Conservation (phyloP, 30 jellyfish, hydroid and myxozoan genomes). For the Cassiopea andromeda region DNA sequence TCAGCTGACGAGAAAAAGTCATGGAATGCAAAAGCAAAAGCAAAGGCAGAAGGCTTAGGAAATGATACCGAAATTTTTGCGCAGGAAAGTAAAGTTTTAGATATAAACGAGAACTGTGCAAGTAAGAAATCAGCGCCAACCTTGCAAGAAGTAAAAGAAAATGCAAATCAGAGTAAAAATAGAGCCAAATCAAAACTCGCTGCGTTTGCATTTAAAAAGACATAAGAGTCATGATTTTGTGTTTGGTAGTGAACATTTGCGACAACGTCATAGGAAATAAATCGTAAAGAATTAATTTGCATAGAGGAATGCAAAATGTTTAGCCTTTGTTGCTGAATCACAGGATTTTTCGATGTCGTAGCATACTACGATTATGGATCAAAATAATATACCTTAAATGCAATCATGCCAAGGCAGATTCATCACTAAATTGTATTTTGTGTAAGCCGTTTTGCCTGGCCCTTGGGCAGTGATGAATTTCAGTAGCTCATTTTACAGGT, state of each 20-base stretch:
- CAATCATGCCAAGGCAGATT: too few species aligned
- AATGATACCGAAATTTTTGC: neutral
- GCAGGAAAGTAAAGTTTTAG: neutral
- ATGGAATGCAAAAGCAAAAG: constrained; percentile 89
- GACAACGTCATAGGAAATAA: too few species aligned
- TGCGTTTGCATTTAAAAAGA: constrained; percentile 66
- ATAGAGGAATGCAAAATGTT: too few species aligned
- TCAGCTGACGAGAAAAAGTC: constrained; percentile 73
- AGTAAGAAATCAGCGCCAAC: neutral
- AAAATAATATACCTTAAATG: too few species aligned
- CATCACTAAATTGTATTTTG: too few species aligned
- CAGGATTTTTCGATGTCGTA: too few species aligned
- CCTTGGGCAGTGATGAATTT: too few species aligned
- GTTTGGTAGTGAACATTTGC: neutral
- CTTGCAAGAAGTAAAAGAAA: constrained; percentile 15
- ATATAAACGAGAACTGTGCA: neutral
- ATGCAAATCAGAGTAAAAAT: neutral
- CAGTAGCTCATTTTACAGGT: too few species aligned
- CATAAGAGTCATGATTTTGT: neutral
- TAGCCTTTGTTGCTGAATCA: too few species aligned
- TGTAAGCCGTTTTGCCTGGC: too few species aligned
- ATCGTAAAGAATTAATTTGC: too few species aligned
- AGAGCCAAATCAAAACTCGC: constrained; percentile 56
- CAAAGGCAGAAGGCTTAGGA: constrained; percentile 18
- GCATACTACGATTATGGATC: too few species aligned